Conservation (phyloP, 2,113 vertebrate genomes). For the Perca schrenkii region DNA sequence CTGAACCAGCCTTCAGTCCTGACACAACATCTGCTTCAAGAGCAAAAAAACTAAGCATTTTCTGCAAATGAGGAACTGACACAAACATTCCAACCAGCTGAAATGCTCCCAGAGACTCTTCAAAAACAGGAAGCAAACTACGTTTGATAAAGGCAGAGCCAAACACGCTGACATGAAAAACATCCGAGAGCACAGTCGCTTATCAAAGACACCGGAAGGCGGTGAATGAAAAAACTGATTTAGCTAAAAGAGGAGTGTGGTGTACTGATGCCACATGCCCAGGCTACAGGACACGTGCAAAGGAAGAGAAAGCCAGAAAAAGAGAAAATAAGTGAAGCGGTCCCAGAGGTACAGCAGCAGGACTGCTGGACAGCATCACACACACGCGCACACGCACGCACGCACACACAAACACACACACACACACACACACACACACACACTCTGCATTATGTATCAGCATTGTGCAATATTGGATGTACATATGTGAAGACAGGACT, state of each 20-base stretch:
- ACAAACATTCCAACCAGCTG: constrained; percentile 25
- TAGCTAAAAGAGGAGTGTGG: constrained; percentile 52
- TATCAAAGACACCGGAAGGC: constrained; percentile 35
- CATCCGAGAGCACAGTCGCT: constrained; percentile 7
- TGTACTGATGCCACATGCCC: constrained; percentile 30
- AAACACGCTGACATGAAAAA: constrained; percentile 21
- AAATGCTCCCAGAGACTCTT: constrained; percentile 29
- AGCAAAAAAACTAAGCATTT: constrained; percentile 24
- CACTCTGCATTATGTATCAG: constrained; percentile 54
- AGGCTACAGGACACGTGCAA: constrained; percentile 19
- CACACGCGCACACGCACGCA: neutral
- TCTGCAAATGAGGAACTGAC: constrained; percentile 39
- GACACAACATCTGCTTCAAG: constrained; percentile 50
- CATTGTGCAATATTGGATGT: constrained; percentile 7
- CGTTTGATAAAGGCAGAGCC: constrained; percentile 43
- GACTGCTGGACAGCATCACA: constrained; percentile 32
- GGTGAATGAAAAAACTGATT: constrained; percentile 41
- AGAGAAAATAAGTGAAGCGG: constrained; percentile 6
- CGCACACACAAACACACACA: neutral
- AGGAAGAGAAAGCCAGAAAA: constrained; percentile 16
- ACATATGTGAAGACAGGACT: constrained; percentile 4
- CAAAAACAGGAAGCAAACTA: constrained; percentile 71
- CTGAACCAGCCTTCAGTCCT: constrained; percentile 58
- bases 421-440: neutral
- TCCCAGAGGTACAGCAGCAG: constrained; percentile 33